Conservation (phyloP, 2,888 invertebrate species). For the Subacronicta megacephala region DNA sequence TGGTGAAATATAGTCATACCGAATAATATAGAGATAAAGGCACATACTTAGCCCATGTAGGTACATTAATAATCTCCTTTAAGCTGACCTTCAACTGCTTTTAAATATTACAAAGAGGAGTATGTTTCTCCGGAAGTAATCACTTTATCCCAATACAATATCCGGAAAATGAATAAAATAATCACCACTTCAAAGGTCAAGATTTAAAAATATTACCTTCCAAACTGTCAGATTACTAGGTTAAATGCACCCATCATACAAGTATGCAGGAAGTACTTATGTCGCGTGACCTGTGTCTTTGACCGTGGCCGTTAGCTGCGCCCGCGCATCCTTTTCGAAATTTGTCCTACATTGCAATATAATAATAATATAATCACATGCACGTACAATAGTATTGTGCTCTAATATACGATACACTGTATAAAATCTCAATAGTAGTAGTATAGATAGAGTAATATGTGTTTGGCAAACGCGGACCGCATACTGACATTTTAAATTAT, state of each 20-base stretch:
- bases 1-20: no score
- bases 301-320: slow-evolving; percentile 58
- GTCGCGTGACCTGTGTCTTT: slow-evolving; percentile 43
- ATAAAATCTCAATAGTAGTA: no score
- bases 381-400: no score
- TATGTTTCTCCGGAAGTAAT: background rate
- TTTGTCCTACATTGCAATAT: background rate
- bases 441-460: no score
- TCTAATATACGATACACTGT: no score
- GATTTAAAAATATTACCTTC: background rate
- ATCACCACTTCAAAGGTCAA: background rate
- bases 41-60: no score
- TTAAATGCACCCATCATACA: slow-evolving; percentile 27
- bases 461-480: no score
- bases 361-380: background rate
- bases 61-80: no score
- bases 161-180: slow-evolving; percentile 2
- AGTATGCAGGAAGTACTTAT: slow-evolving; percentile 63
- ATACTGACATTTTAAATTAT: no score
- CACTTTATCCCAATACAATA: background rate
- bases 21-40: no score
- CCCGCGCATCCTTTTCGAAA: slow-evolving; percentile 41
- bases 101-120: no score
- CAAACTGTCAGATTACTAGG: slow-evolving; percentile 46
- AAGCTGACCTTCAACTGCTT: no score